Evolutionary conservation across 2,113 vertebrate genomes (phyloP), one percentile per base, ranked within the genome.

Genomic region (Muntiacus reevesi): DNA sequence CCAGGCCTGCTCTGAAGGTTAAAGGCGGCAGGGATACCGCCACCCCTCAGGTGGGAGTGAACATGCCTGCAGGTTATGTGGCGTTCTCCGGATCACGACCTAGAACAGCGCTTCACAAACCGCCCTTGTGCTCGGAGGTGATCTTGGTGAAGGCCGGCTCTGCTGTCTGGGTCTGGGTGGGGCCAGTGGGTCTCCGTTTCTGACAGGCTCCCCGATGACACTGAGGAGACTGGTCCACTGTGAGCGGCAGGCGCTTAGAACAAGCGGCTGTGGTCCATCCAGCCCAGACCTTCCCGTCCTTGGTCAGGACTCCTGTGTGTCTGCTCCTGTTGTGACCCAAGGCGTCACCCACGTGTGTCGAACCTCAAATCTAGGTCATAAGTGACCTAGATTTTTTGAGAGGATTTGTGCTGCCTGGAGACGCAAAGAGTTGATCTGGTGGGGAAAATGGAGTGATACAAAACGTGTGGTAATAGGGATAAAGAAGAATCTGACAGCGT

Each of bases 261-360:
- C 33, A 21, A 54, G 16, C 1, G 8, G 7, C 64, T 1, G 8
- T 0, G 2, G 11, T 5, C 15, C 3, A 1, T 33, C 50, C 57
- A 13, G 25, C 19, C 59, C 30, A 19, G 45, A n/a, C 50, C 45
- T 28, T 36, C 84, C 5, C 5, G 33, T 21, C 79, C 19, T n/a
- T 1, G 30, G 6, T 5, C 15, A 17, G 50, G 62, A 40, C 52
- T 54, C 62, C 9, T 3, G 23, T 36, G 47, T 23, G 36, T 62
- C 36, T 47, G 30, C 64, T 43, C 13, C 13, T 21, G 23, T 25
- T 4, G 55, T 85, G 28, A 64, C 81, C 59, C 33, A 14, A 7
- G 84, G 45, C 2, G 10, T n/a, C 57, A 36, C 47, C 76, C 62
- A 13, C 1, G 25, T 43, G 27, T 89, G 79, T 67, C 36, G 52